Base-by-base conservation (phyloP, 1,140 invertebrate species). In the Trichonephila inaurata region DNA sequence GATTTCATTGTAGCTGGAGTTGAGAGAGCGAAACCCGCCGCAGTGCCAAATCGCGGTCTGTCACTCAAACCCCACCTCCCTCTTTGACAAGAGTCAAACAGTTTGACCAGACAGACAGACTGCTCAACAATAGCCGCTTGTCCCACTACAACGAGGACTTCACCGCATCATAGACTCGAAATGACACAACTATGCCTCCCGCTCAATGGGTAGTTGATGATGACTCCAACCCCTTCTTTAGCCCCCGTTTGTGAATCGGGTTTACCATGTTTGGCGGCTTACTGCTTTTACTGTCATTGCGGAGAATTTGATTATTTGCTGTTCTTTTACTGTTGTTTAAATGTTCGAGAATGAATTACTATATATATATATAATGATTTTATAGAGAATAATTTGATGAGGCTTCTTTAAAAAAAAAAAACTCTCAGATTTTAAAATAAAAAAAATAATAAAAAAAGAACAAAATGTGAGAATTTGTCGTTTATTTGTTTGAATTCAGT, bases 191-290 rank as follows among this genome's bases (percentile, higher is more conserved):
- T 40, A 24, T 19, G 44, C 6, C 44, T 18, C n/a, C 40, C 24
- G 40, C 44, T 87, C 85, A 87, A 87, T 87, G 60, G 85, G 85
- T 28, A 62, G 60, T 87, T 87, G 85, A 87, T 87, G 85, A 87
- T 60, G 21, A 12, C 85, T 64, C 21, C 6, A 5, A 4, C 40
- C 85, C 85, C 60, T 64, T 61, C 3, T 24, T 28, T 33, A 28
- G 14, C 24, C 69, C 69, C n/a, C 69, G 4, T 3, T 5, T 18
- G 28, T 10, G 21, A 28, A 14, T 72, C 28, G 12, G 28, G 69
- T 24, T 72, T 72, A 24, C 24, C 69, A 33, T 28, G 16, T 72
- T 72, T 72, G 69, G 69, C 24, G 14, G 1, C 19, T 24, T 24
- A 66, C 21, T 12, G 21, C 64, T 24, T 19, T n/a, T 2, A 4